phyloP scores from a whole-genome alignment of 2,113 vertebrate genomes.

The Mormyrus iriodes region DNA sequence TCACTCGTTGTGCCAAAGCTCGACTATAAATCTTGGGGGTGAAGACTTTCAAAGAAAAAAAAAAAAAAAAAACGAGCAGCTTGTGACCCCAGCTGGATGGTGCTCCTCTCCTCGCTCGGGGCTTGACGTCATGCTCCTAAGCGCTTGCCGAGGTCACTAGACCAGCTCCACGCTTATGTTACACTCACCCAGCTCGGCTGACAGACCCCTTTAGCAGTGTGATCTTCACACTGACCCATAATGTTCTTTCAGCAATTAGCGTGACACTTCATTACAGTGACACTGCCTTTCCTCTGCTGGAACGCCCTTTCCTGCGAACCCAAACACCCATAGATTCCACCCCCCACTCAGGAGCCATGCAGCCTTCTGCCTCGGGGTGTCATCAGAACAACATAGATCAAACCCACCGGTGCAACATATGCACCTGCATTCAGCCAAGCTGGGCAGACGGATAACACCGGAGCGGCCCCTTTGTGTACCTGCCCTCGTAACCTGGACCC shows the following conservation, averaged over 20 bases:
- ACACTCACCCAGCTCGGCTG: neutral
- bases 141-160: neutral
- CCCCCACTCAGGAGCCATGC: neutral
- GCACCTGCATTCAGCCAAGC: neutral
- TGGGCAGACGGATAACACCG: too few species aligned
- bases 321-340: neutral
- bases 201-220: neutral
- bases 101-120: neutral
- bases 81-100: neutral
- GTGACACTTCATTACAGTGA: neutral
- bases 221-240: neutral
- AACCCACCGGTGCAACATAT: neutral
- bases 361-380: neutral
- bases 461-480: too few species aligned
- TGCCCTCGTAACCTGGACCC: neutral
- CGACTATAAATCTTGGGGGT: neutral
- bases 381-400: neutral
- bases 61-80: too few species aligned
- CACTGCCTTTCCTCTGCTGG: neutral
- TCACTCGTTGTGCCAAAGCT: neutral
- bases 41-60: neutral
- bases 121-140: neutral
- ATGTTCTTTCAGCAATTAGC: slow-evolving; percentile 11
- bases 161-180: neutral
- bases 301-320: neutral